A percentile compares a stretch with the other conserved stretches of the same genome.
These are phyloP conservation scores for Mesocricetus auratus DNA, from an alignment of 2,113 vertebrate species.

Conservation along the genomic window DNA sequence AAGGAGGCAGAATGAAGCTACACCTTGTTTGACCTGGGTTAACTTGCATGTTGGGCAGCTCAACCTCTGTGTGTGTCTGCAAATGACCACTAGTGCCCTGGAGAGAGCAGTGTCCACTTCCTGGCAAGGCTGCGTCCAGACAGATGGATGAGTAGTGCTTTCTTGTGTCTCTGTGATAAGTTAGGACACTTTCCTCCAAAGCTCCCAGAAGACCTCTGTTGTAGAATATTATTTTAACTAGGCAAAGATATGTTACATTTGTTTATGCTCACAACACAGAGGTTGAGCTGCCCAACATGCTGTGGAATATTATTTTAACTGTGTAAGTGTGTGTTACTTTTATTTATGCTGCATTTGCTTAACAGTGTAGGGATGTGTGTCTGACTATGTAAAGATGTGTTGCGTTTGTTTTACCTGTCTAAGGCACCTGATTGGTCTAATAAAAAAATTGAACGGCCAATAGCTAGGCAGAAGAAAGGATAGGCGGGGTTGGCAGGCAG, in stretches of 20 bases:
- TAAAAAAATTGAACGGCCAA: neutral
- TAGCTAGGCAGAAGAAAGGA: neutral
- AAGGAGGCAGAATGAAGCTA: neutral
- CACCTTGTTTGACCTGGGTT: neutral
- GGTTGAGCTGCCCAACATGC: too few species aligned
- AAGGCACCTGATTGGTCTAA: neutral
- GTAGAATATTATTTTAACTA: neutral
- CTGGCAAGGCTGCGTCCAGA: neutral
- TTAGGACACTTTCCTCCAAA: neutral
- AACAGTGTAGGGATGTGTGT: neutral
- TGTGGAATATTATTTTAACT: too few species aligned
- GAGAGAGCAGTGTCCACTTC: neutral
- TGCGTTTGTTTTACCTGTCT: neutral
- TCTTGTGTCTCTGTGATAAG: neutral
- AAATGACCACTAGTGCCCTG: neutral
- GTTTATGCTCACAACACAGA: too few species aligned
- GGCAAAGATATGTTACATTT: neutral
- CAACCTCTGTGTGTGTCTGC: neutral
- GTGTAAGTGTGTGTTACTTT: neutral
- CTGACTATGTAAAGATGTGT: neutral
- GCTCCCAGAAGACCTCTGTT: neutral
- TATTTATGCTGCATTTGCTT: neutral
- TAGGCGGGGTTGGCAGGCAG: neutral
- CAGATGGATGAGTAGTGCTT: neutral
- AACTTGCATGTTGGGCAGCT: neutral